Evolutionary conservation across 2,888 invertebrate genomes (phyloP), one percentile per base, ranked within the genome.

Genomic region (Clistopyga incitator): DNA sequence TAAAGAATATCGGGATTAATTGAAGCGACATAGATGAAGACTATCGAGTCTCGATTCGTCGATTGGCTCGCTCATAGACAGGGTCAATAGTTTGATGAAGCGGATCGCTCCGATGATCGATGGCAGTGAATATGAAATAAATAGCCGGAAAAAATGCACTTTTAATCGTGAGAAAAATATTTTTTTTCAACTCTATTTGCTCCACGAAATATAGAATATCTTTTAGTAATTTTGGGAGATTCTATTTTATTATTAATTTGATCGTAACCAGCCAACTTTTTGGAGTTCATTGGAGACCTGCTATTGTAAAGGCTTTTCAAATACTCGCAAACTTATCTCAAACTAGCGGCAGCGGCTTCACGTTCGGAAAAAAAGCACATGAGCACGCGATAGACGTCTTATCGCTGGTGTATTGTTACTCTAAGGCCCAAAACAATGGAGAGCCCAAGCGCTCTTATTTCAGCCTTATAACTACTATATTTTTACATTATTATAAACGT

Each of bases 41-140:
- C 65, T 64, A 52, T 64, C 11, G 11, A 61, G n/a, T 11, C 34
- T 18, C 15, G 29, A 52, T 75, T 68, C 61, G 52, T 18, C 47
- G 52, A 25, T 75, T 29, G 56, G 8, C 25, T 61, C 11, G 18
- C 68, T 42, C 52, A 38, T 52, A 34, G 42, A 15, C 42, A 25
- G 64, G 54, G 64, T 64, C 13, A 64, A 64, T 54, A 42, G 64
- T 64, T 23, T 54, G 54, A 81, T 54, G 10, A 59, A 38, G 29
- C 52, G 23, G 1, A 45, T 20, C 42, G 11, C 10, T 38, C 20
- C 13, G 61, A 42, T 2, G 45, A 45, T 29, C 47, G 18, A 47
- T 25, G n/a, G 18, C 47, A 61, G 34, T 47, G 61, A 20, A 25
- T 23, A n/a, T 18, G 29, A 8, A 38, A 59, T 13, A 50, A 74